Conservation (phyloP, 1,140 invertebrate species). For the Rhynchophorus ferrugineus region DNA sequence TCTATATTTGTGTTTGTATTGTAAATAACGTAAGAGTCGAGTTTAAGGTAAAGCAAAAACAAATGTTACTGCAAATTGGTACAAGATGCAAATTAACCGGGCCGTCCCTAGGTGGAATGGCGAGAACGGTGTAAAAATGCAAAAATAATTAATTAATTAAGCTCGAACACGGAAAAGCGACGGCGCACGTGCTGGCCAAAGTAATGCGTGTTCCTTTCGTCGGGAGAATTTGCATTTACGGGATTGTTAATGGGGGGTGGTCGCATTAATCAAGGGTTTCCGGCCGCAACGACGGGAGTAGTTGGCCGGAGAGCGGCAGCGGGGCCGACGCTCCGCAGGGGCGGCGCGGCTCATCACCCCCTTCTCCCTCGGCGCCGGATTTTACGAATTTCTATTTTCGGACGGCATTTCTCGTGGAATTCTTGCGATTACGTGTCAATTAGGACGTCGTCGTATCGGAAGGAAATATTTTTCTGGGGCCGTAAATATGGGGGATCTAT, state of each 20-base stretch:
- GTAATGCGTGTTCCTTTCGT: slow-evolving; percentile 16
- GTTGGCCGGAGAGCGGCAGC: slow-evolving; percentile 22
- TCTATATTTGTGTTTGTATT: too few relatives aligned
- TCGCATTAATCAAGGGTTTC: slow-evolving; percentile 36
- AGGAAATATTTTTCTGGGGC: too few relatives aligned
- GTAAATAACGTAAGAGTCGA: too few relatives aligned
- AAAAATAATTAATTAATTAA: not conserved
- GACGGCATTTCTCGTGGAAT: too few relatives aligned
- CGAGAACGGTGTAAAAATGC: not conserved
- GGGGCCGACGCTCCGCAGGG: too few relatives aligned
- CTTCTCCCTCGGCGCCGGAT: too few relatives aligned
- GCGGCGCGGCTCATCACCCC: too few relatives aligned
- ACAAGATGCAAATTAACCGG: not conserved
- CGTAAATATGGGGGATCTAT: too few relatives aligned
- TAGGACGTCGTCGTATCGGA: too few relatives aligned
- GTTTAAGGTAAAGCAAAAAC: too few relatives aligned
- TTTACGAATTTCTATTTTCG: too few relatives aligned
- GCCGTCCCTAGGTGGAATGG: not conserved
- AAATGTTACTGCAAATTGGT: not conserved
- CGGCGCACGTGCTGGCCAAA: not conserved
- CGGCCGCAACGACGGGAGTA: slow-evolving; percentile 33
- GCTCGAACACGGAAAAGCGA: not conserved
- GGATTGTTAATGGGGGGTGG: slow-evolving; percentile 37
- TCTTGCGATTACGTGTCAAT: too few relatives aligned
- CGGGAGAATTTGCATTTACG: slow-evolving; percentile 29